Base-by-base conservation (phyloP, 2,888 invertebrate genomes). In the Heliconius charithonia region DNA sequence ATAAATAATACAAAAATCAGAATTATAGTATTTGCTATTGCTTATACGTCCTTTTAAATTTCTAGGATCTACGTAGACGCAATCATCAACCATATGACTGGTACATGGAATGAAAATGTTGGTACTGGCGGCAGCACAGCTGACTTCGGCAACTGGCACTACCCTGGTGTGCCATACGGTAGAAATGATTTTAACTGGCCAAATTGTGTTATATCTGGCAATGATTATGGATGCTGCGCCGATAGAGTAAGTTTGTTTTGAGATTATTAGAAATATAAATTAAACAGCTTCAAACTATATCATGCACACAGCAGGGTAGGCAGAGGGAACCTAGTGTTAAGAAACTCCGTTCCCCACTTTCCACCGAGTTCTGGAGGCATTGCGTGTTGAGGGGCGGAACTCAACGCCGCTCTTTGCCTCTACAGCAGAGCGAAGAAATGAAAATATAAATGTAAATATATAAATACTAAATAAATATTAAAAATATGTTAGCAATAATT, bases 31-130 rank as follows among this genome's bases (percentile, higher is more conserved):
- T 16, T 25, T 63, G 0, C 7, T 63, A 19, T 16, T 63, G 27
- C 6, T 63, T 27, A 63, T 27, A 27, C 7, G 7, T 19, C 2
- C 27, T 63, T 3, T 63, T 63, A 29, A 63, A 65, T 51, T 63
- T 76, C 25, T 88, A 96, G 98, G 86, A 97, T 98, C 84, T 98
- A 98, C 90, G 97, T 97, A 0, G 98, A 98, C 87, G 96, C 96
- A 0, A 96, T 98, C 22, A 95, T 98, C 79, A 98, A 98, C 90
- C 98, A 98, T 90, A 98, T 98, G 98, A 96, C 97, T 0, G 95
- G 94, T 2, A 91, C 92, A 0, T 93, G 93, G 93, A 88, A 86
- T 19, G 93, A 93, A 63, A 95, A 94, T 66, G 84, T 87, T 0
- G 97, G 97, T 1, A 96, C 96, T 0, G 97, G 95, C 2, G 96